Percentiles rank a stretch among this genome's conserved stretches.
Conservation (phyloP, 2,113 vertebrate genomes). For the Notarius lentiginosus region DNA sequence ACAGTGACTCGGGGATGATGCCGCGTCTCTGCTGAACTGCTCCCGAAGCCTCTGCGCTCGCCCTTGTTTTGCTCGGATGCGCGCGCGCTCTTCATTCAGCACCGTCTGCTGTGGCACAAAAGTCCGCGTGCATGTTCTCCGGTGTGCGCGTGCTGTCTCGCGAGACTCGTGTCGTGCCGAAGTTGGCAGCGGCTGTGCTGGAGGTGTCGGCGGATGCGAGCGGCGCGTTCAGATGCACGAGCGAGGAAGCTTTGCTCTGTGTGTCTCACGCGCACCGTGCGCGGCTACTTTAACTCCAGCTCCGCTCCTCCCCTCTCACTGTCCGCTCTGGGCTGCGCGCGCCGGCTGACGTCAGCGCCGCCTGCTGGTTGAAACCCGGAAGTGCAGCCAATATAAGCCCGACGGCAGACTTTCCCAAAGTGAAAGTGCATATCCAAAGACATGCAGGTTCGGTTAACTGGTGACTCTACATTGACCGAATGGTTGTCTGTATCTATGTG, state of each 20-base stretch:
- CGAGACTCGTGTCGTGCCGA: constrained; percentile 52
- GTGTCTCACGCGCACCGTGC: constrained; percentile 66
- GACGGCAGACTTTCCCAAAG: background rate
- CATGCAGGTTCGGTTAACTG: no score
- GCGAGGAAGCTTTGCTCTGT: constrained; percentile 53
- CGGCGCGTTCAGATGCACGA: constrained; percentile 58
- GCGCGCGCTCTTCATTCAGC: constrained; percentile 64
- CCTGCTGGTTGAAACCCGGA: constrained; percentile 50
- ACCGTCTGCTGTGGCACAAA: constrained; percentile 51
- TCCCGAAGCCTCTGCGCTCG: constrained; percentile 62
- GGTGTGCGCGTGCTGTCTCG: constrained; percentile 19
- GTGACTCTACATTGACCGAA: no score
- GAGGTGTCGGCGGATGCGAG: constrained; percentile 56
- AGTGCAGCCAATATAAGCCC: constrained; percentile 40
- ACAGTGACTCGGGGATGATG: constrained; percentile 16
- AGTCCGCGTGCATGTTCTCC: constrained; percentile 42
- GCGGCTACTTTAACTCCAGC: constrained; percentile 73
- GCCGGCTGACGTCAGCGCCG: constrained; percentile 64
- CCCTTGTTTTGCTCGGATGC: constrained; percentile 66
- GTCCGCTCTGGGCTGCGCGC: constrained; percentile 28
- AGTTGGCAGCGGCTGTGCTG: constrained; percentile 47
- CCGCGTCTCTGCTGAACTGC: constrained; percentile 69
- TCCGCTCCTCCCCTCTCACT: constrained; percentile 72
- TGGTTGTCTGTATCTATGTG: no score
- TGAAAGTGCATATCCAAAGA: no score